A percentile compares a stretch with the other conserved stretches of the same genome.
phyloP scores from a whole-genome alignment of 2,113 vertebrate genomes.

The Mungos mungo region DNA sequence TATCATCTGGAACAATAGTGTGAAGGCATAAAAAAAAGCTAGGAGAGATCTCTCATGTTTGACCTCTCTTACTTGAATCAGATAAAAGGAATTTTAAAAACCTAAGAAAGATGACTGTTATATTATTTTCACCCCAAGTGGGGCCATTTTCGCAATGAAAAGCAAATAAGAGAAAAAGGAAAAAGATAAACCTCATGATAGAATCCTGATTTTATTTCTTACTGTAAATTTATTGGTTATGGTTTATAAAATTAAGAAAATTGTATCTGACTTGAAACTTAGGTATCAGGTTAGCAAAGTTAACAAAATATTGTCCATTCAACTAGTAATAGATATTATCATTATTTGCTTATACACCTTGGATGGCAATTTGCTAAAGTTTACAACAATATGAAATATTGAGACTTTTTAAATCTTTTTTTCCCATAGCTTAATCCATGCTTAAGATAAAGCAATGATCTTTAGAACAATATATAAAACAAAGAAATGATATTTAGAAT shows the following conservation, averaged over 20 bases:
- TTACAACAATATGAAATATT: not conserved
- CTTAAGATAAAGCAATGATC: not conserved
- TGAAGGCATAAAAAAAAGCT: not conserved
- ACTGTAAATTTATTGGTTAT: not conserved
- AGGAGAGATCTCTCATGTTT: not conserved
- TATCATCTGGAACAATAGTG: not conserved
- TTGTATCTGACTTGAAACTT: not conserved
- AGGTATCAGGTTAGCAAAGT: not conserved
- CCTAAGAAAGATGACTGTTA: not conserved
- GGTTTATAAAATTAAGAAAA: not conserved
- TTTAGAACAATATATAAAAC: not conserved
- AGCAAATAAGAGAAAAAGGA: not conserved
- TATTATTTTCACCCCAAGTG: not conserved
- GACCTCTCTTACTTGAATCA: not conserved
- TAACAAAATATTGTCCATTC: not conserved
- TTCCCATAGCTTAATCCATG: not conserved
- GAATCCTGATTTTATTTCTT: not conserved
- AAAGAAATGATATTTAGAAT: not conserved
- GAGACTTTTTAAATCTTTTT: not conserved
- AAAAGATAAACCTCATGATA: not conserved
- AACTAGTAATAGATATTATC: not conserved
- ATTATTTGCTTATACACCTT: not conserved
- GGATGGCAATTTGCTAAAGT: not conserved
- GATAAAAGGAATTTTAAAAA: not conserved
- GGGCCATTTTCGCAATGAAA: not conserved